Evolutionary conservation across 23 tunicate genomes (phyloP).

Genomic region (Clavelina lepadiformis): DNA sequence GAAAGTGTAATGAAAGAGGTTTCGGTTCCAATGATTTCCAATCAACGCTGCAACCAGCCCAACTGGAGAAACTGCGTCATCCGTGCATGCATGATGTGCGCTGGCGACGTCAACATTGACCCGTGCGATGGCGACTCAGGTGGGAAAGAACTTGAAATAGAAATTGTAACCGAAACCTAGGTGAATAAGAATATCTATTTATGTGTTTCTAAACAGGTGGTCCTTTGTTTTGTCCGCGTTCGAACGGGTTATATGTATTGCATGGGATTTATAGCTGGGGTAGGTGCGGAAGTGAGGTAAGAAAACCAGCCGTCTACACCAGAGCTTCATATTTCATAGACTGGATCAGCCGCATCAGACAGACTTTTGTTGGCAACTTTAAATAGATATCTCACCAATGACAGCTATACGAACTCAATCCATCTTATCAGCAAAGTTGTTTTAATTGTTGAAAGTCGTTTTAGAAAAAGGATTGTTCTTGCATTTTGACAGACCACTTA

Average conservation of each 20-base stretch:
- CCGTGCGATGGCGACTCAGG: slow-evolving; percentile 97
- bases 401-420: too few relatives aligned
- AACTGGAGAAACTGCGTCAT: slow-evolving; percentile 79
- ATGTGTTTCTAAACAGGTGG: slow-evolving; percentile 50
- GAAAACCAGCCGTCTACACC: slow-evolving; percentile 87
- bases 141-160: slow-evolving; percentile 2
- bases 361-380: too few relatives aligned
- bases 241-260: slow-evolving; percentile 67
- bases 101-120: slow-evolving; percentile 68
- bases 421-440: too few relatives aligned
- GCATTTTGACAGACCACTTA: too few relatives aligned
- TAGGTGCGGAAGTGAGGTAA: slow-evolving; percentile 77
- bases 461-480: too few relatives aligned
- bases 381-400: too few relatives aligned
- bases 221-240: slow-evolving; percentile 86
- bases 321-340: slow-evolving; percentile 73
- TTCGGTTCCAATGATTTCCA: slow-evolving; percentile 53
- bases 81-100: slow-evolving; percentile 93
- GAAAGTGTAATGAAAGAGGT: slow-evolving; percentile 57
- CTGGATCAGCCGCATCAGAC: slow-evolving; percentile 47
- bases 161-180: too few relatives aligned
- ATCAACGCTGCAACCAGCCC: slow-evolving; percentile 75
- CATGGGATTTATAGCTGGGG: slow-evolving; percentile 97
- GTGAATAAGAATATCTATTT: neutral
- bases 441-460: too few relatives aligned